These are phyloP conservation scores for Buceros bicornis DNA, from an alignment of 2,797 vertebrate species.

Conservation along the genomic window DNA sequence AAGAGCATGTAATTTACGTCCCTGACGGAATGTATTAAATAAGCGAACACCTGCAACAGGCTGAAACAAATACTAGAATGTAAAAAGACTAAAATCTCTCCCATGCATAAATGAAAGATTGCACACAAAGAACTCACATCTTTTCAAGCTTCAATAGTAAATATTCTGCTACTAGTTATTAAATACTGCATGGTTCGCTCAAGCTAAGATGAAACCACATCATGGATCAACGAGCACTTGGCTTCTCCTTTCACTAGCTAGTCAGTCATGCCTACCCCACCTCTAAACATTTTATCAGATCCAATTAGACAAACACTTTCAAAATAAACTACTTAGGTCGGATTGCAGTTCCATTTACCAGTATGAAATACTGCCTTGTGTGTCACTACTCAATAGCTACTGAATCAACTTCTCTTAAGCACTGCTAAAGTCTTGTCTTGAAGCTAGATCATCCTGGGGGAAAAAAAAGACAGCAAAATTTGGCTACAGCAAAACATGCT, in stretches of 20 bases:
- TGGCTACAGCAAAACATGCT: slow-evolving; percentile 92
- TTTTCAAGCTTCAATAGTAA: slow-evolving; percentile 99
- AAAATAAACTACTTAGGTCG: slow-evolving; percentile 92
- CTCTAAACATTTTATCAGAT: slow-evolving; percentile 88
- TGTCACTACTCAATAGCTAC: slow-evolving; percentile 91
- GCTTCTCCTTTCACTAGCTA: slow-evolving; percentile 89
- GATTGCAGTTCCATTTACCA: slow-evolving; percentile 95
- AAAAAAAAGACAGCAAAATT: slow-evolving; percentile 86
- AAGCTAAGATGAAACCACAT: slow-evolving; percentile 93
- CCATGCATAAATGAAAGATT: slow-evolving; percentile 99
- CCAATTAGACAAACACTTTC: slow-evolving; percentile 86
- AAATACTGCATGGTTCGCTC: slow-evolving; percentile 98
- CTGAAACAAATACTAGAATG: slow-evolving; percentile 92
- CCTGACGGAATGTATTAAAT: slow-evolving; percentile 99
- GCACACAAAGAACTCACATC: slow-evolving; percentile 98
- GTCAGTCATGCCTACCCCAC: slow-evolving; percentile 93
- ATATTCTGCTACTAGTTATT: slow-evolving; percentile 93
- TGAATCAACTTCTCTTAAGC: slow-evolving; percentile 93
- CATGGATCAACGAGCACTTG: slow-evolving; percentile 85
- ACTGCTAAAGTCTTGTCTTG: slow-evolving; percentile 91
- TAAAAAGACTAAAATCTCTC: slow-evolving; percentile 89
- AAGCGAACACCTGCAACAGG: slow-evolving; percentile 92
- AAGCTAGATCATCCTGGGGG: slow-evolving; percentile 88
- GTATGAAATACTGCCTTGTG: slow-evolving; percentile 92
- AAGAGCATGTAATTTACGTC: slow-evolving; percentile 91